Conservation (phyloP, 2,888 invertebrate genomes). For the Eucriotettix oculatus region DNA sequence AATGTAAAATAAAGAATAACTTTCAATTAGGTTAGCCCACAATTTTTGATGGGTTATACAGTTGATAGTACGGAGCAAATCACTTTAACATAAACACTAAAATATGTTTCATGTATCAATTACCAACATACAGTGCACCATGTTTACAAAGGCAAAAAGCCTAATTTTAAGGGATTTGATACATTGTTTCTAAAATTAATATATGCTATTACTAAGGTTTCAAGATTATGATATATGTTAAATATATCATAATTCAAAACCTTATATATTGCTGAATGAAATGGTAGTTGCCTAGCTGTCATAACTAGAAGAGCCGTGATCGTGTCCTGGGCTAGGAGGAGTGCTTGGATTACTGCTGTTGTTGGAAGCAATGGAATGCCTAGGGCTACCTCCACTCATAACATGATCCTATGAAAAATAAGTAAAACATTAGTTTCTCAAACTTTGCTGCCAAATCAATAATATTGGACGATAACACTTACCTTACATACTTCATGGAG, state of each 20-base stretch:
- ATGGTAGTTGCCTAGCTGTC: conserved; percentile 33
- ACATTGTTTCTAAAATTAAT: too few species aligned
- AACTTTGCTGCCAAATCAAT: background rate
- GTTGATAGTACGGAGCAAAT: too few species aligned
- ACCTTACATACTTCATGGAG: conserved; percentile 56
- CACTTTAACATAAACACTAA: too few species aligned
- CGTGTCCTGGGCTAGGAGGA: conserved; percentile 49
- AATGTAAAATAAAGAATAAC: too few species aligned
- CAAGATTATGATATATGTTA: too few species aligned
- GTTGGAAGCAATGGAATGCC: conserved; percentile 56
- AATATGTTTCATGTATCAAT: too few species aligned
- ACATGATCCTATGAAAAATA: conserved; percentile 9
- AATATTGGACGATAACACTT: conserved; percentile 7
- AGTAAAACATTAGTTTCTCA: background rate
- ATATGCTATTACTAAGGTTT: too few species aligned
- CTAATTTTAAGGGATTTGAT: background rate
- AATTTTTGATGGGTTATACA: too few species aligned
- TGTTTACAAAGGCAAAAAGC: background rate
- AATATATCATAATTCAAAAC: too few species aligned
- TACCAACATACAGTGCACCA: background rate
- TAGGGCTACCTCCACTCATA: conserved; percentile 37
- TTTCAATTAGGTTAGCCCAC: too few species aligned
- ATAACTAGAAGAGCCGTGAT: conserved; percentile 47
- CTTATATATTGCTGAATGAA: background rate
- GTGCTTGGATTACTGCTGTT: conserved; percentile 58